Evolutionary conservation across 2,797 vertebrate genomes (phyloP).

Genomic region (Champsocephalus esox): DNA sequence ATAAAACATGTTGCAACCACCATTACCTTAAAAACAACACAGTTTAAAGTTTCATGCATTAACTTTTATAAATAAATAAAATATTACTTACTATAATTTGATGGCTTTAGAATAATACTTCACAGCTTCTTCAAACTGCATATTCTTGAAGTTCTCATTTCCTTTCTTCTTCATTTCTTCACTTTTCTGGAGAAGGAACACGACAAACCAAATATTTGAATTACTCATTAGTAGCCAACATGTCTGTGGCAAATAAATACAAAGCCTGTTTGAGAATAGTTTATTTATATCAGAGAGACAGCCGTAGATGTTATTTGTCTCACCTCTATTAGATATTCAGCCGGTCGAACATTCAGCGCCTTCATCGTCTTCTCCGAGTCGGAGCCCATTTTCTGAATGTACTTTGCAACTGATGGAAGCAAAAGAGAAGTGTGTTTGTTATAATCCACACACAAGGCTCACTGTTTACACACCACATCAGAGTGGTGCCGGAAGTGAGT

Average conservation of each 20-base stretch:
- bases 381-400: conserved; percentile 64
- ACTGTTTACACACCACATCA: not conserved
- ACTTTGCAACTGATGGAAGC: conserved; percentile 63
- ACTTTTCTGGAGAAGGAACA: conserved; percentile 82
- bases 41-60: not conserved
- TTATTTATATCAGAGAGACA: not conserved
- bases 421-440: not conserved
- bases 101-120: conserved; percentile 90
- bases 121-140: conserved; percentile 86
- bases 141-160: conserved; percentile 87
- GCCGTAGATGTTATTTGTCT: not conserved
- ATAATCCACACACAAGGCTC: not conserved
- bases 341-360: conserved; percentile 30
- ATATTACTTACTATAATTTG: conserved; percentile 85
- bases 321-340: conserved; percentile 40
- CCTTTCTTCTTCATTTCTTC: conserved; percentile 89
- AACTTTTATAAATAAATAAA: not conserved
- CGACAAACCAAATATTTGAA: not conserved
- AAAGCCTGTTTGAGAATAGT: too few relatives aligned
- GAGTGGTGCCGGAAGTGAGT: too few relatives aligned
- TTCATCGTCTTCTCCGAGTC: conserved; percentile 36
- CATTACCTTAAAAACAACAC: not conserved
- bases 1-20: too few relatives aligned
- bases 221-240: not conserved
- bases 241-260: too few relatives aligned